Percentiles rank a stretch among this genome's conserved stretches.
Evolutionary conservation across 2,113 vertebrate genomes (phyloP).

Genomic region (Cynopterus brachyotis): DNA sequence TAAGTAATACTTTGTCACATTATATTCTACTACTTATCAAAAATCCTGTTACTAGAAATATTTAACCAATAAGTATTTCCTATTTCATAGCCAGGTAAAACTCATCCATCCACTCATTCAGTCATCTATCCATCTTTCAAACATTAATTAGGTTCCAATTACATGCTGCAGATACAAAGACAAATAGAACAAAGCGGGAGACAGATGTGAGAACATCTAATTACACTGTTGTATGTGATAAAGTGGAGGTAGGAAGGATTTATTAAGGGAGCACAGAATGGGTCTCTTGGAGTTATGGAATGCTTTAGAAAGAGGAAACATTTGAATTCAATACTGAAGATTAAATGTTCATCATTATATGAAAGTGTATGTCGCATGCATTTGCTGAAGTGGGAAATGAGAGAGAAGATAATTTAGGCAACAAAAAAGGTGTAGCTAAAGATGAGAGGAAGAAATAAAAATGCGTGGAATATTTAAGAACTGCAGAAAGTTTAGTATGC

Average conservation of each 20-base stretch:
- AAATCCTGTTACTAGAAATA: neutral
- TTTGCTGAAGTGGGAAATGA: neutral
- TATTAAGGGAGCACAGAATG: neutral
- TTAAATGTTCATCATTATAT: neutral
- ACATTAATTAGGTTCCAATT: neutral
- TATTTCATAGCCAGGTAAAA: neutral
- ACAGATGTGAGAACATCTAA: neutral
- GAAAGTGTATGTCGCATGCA: neutral
- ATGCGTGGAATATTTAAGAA: neutral
- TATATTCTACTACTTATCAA: neutral
- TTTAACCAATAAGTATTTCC: neutral
- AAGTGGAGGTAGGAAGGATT: neutral
- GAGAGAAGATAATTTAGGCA: neutral
- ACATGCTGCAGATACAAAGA: neutral
- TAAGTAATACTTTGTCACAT: neutral
- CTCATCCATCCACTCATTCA: neutral
- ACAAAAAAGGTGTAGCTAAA: neutral
- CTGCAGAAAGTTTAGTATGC: neutral
- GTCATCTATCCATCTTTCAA: neutral
- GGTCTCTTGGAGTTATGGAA: neutral
- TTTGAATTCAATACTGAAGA: neutral
- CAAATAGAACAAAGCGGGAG: neutral
- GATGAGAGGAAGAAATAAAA: neutral
- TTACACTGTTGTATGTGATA: neutral
- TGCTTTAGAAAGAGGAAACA: neutral